These are phyloP conservation scores for Tinea pellionella DNA, from an alignment of 2,888 invertebrate species.

Conservation along the genomic window DNA sequence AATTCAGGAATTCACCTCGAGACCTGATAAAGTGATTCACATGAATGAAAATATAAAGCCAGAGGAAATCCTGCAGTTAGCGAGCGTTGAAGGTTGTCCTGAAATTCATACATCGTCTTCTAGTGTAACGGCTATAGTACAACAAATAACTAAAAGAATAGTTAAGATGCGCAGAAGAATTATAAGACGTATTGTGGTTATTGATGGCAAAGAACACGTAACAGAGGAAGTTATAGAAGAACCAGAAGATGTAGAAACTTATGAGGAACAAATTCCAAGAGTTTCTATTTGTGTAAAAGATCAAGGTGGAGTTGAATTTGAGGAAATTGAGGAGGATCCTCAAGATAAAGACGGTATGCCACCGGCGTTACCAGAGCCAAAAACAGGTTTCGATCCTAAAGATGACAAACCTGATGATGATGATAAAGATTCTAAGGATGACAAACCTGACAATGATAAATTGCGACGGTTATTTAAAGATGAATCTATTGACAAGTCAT, in stretches of 20 bases:
- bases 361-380: constrained; percentile 2
- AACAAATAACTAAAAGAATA: constrained; percentile 84
- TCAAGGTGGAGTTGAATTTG: constrained; percentile 58
- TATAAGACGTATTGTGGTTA: constrained; percentile 79
- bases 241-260: constrained; percentile 80
- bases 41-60: constrained; percentile 69
- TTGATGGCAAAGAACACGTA: constrained; percentile 86
- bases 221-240: constrained; percentile 88
- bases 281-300: constrained; percentile 76
- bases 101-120: constrained; percentile 73
- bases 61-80: constrained; percentile 50
- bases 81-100: constrained; percentile 42
- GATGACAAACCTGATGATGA: constrained; percentile 7
- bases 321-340: constrained; percentile 38
- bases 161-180: constrained; percentile 80
- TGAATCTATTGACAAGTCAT: too few relatives aligned
- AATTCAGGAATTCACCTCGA: constrained; percentile 74
- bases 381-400: background rate
- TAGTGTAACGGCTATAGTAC: constrained; percentile 82
- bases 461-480: too few relatives aligned
- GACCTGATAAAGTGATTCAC: constrained; percentile 70
- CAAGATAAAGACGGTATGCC: constrained; percentile 18
- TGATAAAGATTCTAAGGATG: constrained; percentile 4
- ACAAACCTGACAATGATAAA: constrained; percentile 17
- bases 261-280: constrained; percentile 77